Evolutionary conservation across 2,113 vertebrate species (phyloP).

Genomic region (Macaca nemestrina): DNA sequence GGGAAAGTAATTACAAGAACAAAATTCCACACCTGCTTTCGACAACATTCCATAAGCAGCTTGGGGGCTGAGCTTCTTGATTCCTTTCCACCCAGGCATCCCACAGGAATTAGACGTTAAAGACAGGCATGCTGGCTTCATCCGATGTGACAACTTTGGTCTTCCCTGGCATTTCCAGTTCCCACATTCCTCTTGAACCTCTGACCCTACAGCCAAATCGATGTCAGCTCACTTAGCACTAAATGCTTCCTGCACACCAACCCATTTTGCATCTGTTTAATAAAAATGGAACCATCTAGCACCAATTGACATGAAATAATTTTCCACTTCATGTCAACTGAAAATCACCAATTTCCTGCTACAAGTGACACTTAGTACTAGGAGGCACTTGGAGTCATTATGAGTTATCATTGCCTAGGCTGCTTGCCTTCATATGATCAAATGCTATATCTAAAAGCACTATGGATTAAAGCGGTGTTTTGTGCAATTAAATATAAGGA

Average conservation of each 20-base stretch:
- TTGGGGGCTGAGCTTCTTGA: background rate
- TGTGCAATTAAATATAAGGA: background rate
- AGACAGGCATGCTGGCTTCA: conserved; percentile 21
- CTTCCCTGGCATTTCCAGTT: conserved; percentile 45
- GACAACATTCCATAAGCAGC: conserved; percentile 41
- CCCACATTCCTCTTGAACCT: conserved; percentile 52
- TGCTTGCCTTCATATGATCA: background rate
- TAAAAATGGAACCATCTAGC: conserved; percentile 77
- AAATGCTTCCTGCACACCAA: conserved; percentile 54
- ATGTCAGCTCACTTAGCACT: conserved; percentile 51
- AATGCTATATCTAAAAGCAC: background rate
- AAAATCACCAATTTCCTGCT: conserved; percentile 82
- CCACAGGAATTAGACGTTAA: conserved; percentile 52
- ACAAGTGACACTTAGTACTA: conserved; percentile 60
- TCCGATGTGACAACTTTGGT: conserved; percentile 43
- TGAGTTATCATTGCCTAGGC: background rate
- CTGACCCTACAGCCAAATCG: conserved; percentile 38
- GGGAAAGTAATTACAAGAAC: conserved; percentile 37
- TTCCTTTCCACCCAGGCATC: conserved; percentile 12
- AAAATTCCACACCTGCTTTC: conserved; percentile 66
- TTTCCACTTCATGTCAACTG: conserved; percentile 79
- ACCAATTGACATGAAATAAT: conserved; percentile 78
- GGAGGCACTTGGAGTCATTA: background rate
- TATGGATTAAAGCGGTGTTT: background rate
- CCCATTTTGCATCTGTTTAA: conserved; percentile 74